A percentile compares a stretch with the other conserved stretches of the same genome.
Evolutionary conservation across 2,113 vertebrate species (phyloP).

Genomic region (Charina bottae): DNA sequence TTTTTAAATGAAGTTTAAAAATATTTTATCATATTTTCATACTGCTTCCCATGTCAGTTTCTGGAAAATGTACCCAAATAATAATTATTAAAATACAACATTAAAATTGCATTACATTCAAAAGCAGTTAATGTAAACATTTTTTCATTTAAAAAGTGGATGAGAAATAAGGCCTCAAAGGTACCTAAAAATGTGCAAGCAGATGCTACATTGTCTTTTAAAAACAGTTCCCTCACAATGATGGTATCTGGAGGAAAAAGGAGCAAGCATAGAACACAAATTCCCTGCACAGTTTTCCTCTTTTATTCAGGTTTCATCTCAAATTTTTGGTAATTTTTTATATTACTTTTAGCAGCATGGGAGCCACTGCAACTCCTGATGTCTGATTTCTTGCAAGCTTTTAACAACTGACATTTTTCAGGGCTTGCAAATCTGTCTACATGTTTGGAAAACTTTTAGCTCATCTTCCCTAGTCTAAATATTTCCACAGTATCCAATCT

Average conservation of each 20-base stretch:
- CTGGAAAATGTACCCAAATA: neutral
- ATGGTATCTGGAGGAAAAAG: neutral
- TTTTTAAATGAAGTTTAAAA: neutral
- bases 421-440: slow-evolving; percentile 66
- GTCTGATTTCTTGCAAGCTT: slow-evolving; percentile 57
- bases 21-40: neutral
- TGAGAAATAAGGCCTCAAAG: neutral
- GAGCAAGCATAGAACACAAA: neutral
- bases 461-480: slow-evolving; percentile 59
- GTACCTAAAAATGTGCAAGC: neutral
- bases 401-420: slow-evolving; percentile 69
- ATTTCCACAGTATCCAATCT: slow-evolving; percentile 47
- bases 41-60: neutral
- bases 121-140: neutral
- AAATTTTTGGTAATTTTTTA: neutral
- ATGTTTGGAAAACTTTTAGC: slow-evolving; percentile 50
- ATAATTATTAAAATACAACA: neutral
- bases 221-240: neutral
- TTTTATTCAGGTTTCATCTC: neutral
- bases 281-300: neutral
- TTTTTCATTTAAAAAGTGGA: neutral
- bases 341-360: neutral
- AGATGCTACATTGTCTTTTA: neutral
- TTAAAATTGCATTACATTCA: neutral
- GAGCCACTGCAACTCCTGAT: slow-evolving; percentile 18